Conservation (phyloP, 2,797 vertebrate species). For the Cuculus canorus region DNA sequence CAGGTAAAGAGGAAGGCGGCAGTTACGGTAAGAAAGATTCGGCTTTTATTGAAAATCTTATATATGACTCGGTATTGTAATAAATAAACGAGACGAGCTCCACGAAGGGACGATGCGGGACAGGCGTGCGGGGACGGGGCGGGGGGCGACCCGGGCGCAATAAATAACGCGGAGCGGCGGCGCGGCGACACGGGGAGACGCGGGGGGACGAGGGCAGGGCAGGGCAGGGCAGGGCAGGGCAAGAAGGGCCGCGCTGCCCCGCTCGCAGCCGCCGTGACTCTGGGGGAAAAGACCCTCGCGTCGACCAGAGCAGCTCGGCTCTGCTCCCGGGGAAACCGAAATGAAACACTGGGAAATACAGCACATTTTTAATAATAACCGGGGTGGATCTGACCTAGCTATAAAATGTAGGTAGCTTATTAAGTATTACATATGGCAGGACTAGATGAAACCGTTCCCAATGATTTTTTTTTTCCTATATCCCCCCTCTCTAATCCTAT, state of each 20-base stretch:
- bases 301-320: constrained; percentile 56
- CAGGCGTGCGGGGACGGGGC: constrained; percentile 76
- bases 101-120: constrained; percentile 79
- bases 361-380: constrained; percentile 75
- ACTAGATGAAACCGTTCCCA: constrained; percentile 73
- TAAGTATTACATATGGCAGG: constrained; percentile 78
- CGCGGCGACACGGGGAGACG: constrained; percentile 66
- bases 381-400: constrained; percentile 75
- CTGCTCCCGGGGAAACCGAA: constrained; percentile 68
- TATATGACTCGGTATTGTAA: constrained; percentile 90
- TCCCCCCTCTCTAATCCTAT: constrained; percentile 68
- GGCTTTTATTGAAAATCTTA: constrained; percentile 93
- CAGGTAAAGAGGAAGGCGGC: constrained; percentile 59
- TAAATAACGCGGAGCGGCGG: constrained; percentile 82
- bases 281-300: constrained; percentile 12
- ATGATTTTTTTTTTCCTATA: constrained; percentile 48
- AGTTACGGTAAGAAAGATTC: constrained; percentile 89
- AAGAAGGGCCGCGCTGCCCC: not conserved
- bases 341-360: constrained; percentile 77
- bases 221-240: too few species aligned
- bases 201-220: not conserved
- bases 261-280: not conserved
- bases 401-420: constrained; percentile 78
- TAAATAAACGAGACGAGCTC: constrained; percentile 95
- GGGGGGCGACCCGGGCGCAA: constrained; percentile 79